Evolutionary conservation across 2,797 vertebrate species (phyloP).

Genomic region (Chrosomus eos): DNA sequence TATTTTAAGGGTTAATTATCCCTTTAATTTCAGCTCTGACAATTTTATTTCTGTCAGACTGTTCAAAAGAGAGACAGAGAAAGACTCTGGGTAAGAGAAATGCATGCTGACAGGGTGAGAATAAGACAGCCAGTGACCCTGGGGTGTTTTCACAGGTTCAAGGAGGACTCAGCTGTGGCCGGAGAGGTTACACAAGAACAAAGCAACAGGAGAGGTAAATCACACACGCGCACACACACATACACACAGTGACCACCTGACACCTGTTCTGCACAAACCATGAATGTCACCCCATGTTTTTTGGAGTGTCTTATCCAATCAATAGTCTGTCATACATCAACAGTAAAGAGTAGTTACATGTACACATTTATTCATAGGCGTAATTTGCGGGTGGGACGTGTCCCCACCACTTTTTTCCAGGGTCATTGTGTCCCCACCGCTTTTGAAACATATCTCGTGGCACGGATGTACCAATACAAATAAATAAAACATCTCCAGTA

Average conservation of each 20-base stretch:
- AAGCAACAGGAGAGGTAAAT: slow-evolving; percentile 77
- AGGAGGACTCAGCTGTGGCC: slow-evolving; percentile 72
- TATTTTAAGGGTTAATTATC: background rate
- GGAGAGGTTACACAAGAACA: slow-evolving; percentile 71
- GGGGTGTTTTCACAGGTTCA: slow-evolving; percentile 78
- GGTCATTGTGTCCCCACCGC: too few relatives aligned
- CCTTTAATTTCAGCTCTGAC: background rate
- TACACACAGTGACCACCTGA: background rate
- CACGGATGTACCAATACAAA: too few relatives aligned
- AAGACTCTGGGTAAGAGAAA: slow-evolving; percentile 1
- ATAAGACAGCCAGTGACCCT: slow-evolving; percentile 57
- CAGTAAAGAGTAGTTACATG: background rate
- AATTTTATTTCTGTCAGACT: background rate
- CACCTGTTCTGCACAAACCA: background rate
- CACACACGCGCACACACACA: background rate
- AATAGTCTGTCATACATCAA: background rate
- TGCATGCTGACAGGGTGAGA: slow-evolving; percentile 46
- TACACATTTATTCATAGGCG: too few relatives aligned
- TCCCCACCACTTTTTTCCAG: too few relatives aligned
- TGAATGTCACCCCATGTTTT: background rate
- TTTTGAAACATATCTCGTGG: too few relatives aligned
- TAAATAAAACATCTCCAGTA: too few relatives aligned
- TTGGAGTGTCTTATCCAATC: background rate
- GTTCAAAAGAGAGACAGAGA: background rate
- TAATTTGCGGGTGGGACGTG: too few relatives aligned